Conservation (phyloP, 2,113 vertebrate species). For the Gracilinanus agilis region DNA sequence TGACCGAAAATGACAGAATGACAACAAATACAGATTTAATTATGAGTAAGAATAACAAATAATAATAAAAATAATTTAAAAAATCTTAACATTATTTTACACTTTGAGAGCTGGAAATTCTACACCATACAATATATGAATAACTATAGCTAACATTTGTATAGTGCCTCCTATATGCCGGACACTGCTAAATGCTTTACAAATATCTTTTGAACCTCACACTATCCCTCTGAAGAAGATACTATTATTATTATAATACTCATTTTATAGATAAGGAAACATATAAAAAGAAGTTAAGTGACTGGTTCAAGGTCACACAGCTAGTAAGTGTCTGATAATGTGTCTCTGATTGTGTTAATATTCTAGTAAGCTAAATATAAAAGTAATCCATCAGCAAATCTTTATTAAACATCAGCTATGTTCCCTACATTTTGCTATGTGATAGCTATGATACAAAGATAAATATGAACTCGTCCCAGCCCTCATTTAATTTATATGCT, state of each 20-base stretch:
- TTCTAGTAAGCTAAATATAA: not conserved
- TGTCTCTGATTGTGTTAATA: not conserved
- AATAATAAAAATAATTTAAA: not conserved
- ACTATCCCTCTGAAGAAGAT: not conserved
- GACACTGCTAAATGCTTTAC: no score
- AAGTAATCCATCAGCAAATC: not conserved
- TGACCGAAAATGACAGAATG: not conserved
- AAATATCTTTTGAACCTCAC: not conserved
- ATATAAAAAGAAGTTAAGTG: no score
- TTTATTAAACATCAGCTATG: not conserved
- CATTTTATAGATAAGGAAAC: no score
- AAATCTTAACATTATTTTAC: not conserved
- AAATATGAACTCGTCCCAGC: not conserved
- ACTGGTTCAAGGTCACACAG: not conserved
- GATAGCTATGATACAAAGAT: not conserved
- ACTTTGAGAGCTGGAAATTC: not conserved
- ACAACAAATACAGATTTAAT: not conserved
- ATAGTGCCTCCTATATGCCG: no score
- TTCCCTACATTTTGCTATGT: not conserved
- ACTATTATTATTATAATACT: not conserved
- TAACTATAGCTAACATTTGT: no score
- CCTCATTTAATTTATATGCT: not conserved
- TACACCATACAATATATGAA: not conserved
- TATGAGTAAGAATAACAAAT: not conserved
- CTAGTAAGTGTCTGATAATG: not conserved